Percentiles rank a stretch among this genome's conserved stretches.
These are phyloP conservation scores for Leptodactylus fuscus DNA, from an alignment of 2,113 vertebrate species.

Conservation along the genomic window DNA sequence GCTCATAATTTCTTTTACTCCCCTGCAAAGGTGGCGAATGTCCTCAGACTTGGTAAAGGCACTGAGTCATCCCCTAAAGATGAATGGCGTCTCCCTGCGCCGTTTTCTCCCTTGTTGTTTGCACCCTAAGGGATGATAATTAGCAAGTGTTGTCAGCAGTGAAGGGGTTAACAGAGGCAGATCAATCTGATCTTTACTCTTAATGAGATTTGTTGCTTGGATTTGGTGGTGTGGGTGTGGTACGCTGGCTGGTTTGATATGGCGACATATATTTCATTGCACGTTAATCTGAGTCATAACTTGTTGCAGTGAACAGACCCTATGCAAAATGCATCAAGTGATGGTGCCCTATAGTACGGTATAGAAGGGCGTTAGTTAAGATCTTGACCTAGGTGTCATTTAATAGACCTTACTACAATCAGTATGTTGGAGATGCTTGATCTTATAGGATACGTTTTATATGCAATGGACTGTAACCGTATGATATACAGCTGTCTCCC, in stretches of 20 bases:
- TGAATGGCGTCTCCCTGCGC: no score
- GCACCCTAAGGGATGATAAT: background rate
- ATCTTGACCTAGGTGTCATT: background rate
- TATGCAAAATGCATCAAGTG: no score
- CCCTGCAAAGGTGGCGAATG: background rate
- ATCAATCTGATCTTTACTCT: background rate
- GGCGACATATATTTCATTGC: background rate
- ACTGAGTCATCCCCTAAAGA: conserved; percentile 35
- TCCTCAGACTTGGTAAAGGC: background rate
- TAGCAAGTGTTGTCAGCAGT: background rate
- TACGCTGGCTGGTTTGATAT: background rate
- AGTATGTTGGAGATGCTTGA: no score
- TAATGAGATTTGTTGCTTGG: background rate
- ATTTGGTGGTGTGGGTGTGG: background rate
- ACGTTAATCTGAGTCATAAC: background rate
- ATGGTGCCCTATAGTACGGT: no score
- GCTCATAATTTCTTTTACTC: no score
- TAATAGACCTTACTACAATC: background rate
- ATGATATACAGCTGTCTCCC: no score
- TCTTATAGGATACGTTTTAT: background rate
- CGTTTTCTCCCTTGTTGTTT: background rate
- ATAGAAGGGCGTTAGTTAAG: background rate
- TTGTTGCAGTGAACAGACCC: no score
- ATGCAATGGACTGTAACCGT: no score
- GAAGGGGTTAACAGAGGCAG: background rate